phyloP scores from a whole-genome alignment of 2,888 invertebrate species.

The Aleiodes leptofemur region DNA sequence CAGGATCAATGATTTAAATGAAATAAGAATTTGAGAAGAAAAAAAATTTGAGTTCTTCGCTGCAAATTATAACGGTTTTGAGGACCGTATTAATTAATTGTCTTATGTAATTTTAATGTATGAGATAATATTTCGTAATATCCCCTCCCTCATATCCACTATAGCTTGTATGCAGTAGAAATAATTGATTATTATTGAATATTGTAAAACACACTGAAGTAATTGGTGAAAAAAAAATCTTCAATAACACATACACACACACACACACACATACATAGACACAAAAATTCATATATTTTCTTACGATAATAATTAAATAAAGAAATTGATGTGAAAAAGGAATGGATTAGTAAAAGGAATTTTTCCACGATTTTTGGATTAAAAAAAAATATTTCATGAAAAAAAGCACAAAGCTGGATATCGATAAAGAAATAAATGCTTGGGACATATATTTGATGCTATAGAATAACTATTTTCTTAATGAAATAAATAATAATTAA shows the following conservation, averaged over 20 bases:
- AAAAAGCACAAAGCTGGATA: slow-evolving; percentile 1
- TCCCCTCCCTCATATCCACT: slow-evolving; percentile 20
- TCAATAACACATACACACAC: background rate
- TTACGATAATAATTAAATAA: background rate
- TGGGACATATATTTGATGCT: slow-evolving; percentile 9
- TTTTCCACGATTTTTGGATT: background rate
- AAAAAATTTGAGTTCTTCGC: background rate
- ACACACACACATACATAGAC: background rate
- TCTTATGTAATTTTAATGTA: background rate
- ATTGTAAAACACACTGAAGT: background rate
- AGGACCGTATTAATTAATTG: background rate
- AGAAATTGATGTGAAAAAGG: background rate
- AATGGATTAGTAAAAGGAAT: background rate
- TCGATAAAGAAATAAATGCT: background rate
- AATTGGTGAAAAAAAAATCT: background rate
- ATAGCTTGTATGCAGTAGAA: slow-evolving; percentile 4
- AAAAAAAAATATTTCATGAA: background rate
- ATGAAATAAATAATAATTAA: slow-evolving; percentile 30
- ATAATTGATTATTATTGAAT: background rate
- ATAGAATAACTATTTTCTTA: slow-evolving; percentile 42
- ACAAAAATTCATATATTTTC: slow-evolving; percentile 38
- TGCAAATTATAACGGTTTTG: too few relatives aligned
- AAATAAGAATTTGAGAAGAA: background rate
- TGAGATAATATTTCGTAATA: slow-evolving; percentile 16
- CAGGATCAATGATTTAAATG: background rate